phyloP scores from a whole-genome alignment of 2,113 vertebrate species.

The Lepus americanus region DNA sequence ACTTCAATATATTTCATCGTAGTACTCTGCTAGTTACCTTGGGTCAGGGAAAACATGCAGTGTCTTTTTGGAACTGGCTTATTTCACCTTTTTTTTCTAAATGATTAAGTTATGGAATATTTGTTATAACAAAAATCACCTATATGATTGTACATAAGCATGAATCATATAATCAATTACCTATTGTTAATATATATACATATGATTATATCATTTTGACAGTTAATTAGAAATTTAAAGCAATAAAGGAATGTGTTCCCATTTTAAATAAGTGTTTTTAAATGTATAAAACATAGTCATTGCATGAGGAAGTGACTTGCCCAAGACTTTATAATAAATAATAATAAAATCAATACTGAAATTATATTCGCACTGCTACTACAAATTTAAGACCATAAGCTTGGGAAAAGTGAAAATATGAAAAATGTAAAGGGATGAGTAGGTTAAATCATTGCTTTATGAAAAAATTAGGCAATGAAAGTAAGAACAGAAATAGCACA shows the following conservation, averaged over 20 bases:
- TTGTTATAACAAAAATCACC: too few species aligned
- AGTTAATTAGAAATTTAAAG: background rate
- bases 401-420: background rate
- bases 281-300: background rate
- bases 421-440: background rate
- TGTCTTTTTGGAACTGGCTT: too few species aligned
- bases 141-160: too few species aligned
- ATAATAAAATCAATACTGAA: background rate
- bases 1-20: too few species aligned
- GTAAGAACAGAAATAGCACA: background rate
- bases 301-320: background rate
- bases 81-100: background rate
- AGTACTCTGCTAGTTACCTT: too few species aligned
- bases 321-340: background rate
- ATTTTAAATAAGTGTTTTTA: background rate
- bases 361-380: background rate
- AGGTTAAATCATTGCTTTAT: background rate
- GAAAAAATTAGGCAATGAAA: slow-evolving; percentile 22
- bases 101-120: too few species aligned
- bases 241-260: background rate
- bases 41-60: background rate
- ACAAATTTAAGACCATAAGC: background rate
- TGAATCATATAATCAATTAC: too few species aligned
- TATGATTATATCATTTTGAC: background rate
- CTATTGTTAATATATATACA: background rate